Conservation (phyloP, 2,888 invertebrate genomes). For the Apomyelois bistriatella region DNA sequence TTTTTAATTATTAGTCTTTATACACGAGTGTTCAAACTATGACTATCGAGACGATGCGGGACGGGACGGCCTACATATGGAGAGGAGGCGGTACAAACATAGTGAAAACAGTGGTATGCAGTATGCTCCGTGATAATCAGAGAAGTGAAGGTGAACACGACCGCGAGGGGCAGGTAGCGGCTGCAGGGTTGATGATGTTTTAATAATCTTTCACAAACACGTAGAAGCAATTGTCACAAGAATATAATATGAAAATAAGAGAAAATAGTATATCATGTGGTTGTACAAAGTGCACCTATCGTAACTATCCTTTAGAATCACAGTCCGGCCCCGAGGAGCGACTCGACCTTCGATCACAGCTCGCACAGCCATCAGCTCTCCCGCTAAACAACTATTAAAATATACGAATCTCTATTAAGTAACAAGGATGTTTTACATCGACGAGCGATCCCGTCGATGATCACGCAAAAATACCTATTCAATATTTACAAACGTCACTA, state of each 20-base stretch:
- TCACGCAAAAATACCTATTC: slow-evolving; percentile 25
- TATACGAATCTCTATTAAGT: slow-evolving; percentile 23
- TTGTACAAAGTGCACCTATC: not conserved
- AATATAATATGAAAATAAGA: not conserved
- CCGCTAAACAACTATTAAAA: slow-evolving; percentile 26
- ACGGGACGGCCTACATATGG: too few species aligned
- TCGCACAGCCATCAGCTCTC: slow-evolving; percentile 32
- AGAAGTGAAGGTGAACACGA: too few species aligned
- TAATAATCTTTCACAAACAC: not conserved
- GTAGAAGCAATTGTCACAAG: not conserved
- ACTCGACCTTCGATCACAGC: slow-evolving; percentile 23
- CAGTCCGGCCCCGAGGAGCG: slow-evolving; percentile 8
- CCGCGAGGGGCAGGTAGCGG: not conserved
- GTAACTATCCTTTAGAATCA: slow-evolving; percentile 6
- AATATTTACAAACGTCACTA: slow-evolving; percentile 28
- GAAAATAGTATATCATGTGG: slow-evolving; percentile 1
- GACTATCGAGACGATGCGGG: too few species aligned
- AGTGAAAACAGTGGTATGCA: too few species aligned
- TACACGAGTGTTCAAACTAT: too few species aligned
- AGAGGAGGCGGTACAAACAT: too few species aligned
- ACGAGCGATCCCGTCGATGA: slow-evolving; percentile 27
- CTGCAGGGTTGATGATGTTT: not conserved
- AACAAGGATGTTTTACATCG: slow-evolving; percentile 31
- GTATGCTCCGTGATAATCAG: too few species aligned
- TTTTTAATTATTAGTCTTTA: too few species aligned